Percentiles rank a stretch among this genome's conserved stretches.
Evolutionary conservation across 2,888 invertebrate genomes (phyloP).

Genomic region (Lasioglossum figueresi): DNA sequence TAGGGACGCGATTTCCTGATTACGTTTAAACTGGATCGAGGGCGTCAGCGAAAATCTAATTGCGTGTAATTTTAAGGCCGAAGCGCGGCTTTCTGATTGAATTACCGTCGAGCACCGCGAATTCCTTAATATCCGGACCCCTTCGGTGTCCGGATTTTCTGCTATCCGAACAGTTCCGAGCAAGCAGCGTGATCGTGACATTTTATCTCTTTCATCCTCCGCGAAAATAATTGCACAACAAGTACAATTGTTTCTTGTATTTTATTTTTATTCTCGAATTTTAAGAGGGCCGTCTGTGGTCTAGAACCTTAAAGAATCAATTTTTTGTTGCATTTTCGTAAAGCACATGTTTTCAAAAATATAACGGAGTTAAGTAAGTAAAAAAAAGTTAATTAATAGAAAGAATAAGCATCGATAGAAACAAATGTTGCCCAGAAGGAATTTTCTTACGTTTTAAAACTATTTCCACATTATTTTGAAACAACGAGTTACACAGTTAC

Average conservation of each 20-base stretch:
- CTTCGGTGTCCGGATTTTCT: not conserved
- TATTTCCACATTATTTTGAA: not conserved
- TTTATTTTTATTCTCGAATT: not conserved
- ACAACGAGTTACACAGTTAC: not conserved
- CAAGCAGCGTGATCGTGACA: not conserved
- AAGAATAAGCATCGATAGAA: not conserved
- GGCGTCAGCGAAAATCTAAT: conserved; percentile 17
- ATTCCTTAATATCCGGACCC: not conserved
- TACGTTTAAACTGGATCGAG: conserved; percentile 45
- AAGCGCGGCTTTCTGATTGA: not conserved
- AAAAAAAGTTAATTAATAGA: not conserved
- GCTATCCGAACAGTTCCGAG: not conserved
- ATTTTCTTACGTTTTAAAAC: not conserved
- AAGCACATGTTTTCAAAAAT: not conserved
- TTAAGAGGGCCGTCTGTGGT: not conserved
- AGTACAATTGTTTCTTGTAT: not conserved
- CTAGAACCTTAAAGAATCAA: not conserved
- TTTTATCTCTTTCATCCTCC: not conserved
- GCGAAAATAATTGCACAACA: not conserved
- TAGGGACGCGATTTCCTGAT: conserved; percentile 36
- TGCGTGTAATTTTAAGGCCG: conserved; percentile 4
- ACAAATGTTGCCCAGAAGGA: not conserved
- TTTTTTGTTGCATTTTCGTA: not conserved
- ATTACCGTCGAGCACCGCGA: not conserved
- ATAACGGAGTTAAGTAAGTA: not conserved